Evolutionary conservation across 2,888 invertebrate species (phyloP).

Genomic region (Metacarcinus magister): DNA sequence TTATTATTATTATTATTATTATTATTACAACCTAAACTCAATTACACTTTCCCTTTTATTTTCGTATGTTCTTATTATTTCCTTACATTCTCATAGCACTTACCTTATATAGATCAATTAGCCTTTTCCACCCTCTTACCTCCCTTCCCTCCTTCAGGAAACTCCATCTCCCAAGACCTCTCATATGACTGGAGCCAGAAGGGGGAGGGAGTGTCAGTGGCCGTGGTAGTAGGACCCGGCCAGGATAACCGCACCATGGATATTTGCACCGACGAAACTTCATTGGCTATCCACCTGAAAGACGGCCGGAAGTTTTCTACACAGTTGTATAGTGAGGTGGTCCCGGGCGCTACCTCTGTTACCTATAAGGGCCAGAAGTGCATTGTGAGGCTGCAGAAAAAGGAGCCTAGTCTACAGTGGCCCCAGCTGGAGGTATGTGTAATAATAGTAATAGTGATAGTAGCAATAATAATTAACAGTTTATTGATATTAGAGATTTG

Average conservation of each 20-base stretch:
- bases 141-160: slow-evolving; percentile 78
- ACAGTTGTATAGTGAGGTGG: slow-evolving; percentile 72
- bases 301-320: slow-evolving; percentile 78
- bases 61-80: background rate
- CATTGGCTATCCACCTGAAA: slow-evolving; percentile 67
- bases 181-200: slow-evolving; percentile 79
- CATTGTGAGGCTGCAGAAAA: slow-evolving; percentile 78
- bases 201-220: slow-evolving; percentile 71
- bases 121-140: background rate
- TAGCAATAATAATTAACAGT: background rate
- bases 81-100: no score
- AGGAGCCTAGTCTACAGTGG: slow-evolving; percentile 79
- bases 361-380: slow-evolving; percentile 70
- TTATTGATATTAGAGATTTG: no score
- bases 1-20: no score
- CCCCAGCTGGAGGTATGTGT: slow-evolving; percentile 76
- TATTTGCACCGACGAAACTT: slow-evolving; percentile 63
- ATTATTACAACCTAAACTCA: no score
- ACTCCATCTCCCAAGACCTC: slow-evolving; percentile 76
- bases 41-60: no score
- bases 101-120: background rate
- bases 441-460: background rate
- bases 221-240: slow-evolving; percentile 65
- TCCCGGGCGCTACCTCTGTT: slow-evolving; percentile 73
- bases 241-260: slow-evolving; percentile 79